Percentiles rank a stretch among this genome's conserved stretches.
Evolutionary conservation across 2,888 invertebrate genomes (phyloP).

Genomic region (Drosophila kokeensis): DNA sequence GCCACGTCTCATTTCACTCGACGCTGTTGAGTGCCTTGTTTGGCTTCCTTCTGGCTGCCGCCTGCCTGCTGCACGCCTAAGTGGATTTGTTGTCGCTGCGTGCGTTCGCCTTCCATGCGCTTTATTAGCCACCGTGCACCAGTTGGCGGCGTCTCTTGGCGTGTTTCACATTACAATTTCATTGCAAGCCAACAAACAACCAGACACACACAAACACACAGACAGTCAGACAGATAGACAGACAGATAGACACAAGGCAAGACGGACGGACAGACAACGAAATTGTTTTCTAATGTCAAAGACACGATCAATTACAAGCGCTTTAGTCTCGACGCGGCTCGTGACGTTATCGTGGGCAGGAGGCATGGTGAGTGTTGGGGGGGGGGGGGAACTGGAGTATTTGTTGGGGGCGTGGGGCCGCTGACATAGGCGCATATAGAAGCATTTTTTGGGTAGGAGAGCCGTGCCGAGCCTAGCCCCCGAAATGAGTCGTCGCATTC

Average conservation of each 20-base stretch:
- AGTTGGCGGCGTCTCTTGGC: conserved; percentile 67
- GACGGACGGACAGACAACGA: conserved; percentile 26
- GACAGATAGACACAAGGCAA: conserved; percentile 1
- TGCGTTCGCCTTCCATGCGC: conserved; percentile 65
- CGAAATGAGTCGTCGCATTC: conserved; percentile 20
- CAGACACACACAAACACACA: neutral
- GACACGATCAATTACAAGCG: conserved; percentile 77
- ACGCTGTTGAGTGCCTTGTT: conserved; percentile 58
- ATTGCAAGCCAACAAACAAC: conserved; percentile 26
- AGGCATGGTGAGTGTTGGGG: neutral
- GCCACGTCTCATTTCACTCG: conserved; percentile 59
- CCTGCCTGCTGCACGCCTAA: conserved; percentile 69
- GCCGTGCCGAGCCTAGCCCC: conserved; percentile 24
- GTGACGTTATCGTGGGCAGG: conserved; percentile 38
- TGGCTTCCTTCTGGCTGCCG: conserved; percentile 53
- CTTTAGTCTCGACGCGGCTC: conserved; percentile 61
- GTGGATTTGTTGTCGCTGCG: conserved; percentile 77
- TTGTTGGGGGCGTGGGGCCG: neutral
- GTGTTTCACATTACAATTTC: conserved; percentile 57
- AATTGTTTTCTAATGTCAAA: conserved; percentile 74
- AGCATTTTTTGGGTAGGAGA: conserved; percentile 1
- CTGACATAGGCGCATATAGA: conserved; percentile 1
- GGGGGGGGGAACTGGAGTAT: neutral
- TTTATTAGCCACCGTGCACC: conserved; percentile 77
- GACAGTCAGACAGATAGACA: conserved; percentile 15